These are phyloP conservation scores for Morone saxatilis DNA, from an alignment of 2,113 vertebrate genomes.

Conservation along the genomic window DNA sequence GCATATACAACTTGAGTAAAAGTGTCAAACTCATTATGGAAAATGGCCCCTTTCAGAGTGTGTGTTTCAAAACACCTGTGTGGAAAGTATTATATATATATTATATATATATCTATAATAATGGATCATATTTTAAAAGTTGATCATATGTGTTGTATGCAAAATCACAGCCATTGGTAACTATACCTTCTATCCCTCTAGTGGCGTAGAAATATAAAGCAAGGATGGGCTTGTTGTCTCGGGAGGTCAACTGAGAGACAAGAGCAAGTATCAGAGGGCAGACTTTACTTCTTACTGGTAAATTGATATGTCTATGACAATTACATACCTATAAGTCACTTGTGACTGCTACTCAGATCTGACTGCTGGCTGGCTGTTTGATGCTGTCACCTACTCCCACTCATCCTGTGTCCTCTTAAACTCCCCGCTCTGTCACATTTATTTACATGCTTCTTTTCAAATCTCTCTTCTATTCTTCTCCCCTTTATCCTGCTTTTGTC, in stretches of 20 bases:
- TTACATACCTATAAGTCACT: constrained; percentile 63
- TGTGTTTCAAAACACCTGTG: too few species aligned
- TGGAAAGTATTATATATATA: too few species aligned
- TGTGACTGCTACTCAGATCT: constrained; percentile 80
- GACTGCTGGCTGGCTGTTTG: constrained; percentile 77
- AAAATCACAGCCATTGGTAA: too few species aligned
- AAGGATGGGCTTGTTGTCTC: constrained; percentile 13
- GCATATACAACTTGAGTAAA: not conserved
- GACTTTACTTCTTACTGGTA: constrained; percentile 78
- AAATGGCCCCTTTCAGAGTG: too few species aligned
- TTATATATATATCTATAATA: too few species aligned
- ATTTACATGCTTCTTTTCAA: not conserved
- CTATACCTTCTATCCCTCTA: too few species aligned
- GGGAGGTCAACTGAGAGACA: constrained; percentile 71
- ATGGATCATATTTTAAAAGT: too few species aligned
- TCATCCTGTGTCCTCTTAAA: not conserved
- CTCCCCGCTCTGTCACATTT: constrained; percentile 15
- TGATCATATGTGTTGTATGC: too few species aligned
- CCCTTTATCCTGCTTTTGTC: constrained; percentile 3
- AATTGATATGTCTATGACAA: constrained; percentile 72
- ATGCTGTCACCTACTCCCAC: constrained; percentile 74
- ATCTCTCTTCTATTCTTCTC: not conserved
- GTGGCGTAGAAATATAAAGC: too few species aligned
- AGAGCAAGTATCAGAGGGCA: constrained; percentile 71
- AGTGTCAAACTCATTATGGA: too few species aligned